Conservation (phyloP, 1,140 invertebrate genomes). For the Stenopsyche tienmushanensis region DNA sequence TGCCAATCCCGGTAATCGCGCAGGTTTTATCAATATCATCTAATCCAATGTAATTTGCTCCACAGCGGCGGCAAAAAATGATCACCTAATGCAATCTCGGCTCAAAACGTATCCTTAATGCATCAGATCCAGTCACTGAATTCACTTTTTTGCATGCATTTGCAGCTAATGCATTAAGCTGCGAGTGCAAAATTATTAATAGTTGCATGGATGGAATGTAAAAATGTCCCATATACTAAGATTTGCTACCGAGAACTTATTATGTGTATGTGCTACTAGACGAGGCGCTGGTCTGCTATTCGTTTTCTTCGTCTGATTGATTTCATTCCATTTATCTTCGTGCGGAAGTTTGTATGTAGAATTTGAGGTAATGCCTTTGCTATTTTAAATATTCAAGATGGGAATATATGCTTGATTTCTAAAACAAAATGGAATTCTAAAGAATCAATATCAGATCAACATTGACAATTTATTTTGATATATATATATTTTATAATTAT, state of each 20-base stretch:
- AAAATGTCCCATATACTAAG: not conserved
- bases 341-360: too few species aligned
- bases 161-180: not conserved
- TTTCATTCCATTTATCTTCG: too few species aligned
- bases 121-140: not conserved
- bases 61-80: not conserved
- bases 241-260: not conserved
- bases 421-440: too few species aligned
- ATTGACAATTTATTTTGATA: too few species aligned
- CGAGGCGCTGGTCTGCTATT: too few species aligned
- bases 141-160: conserved; percentile 20
- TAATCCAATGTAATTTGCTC: conserved; percentile 10
- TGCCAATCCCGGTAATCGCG: too few species aligned
- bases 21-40: conserved; percentile 21
- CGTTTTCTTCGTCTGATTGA: too few species aligned
- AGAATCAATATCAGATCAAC: too few species aligned
- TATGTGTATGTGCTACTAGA: not conserved
- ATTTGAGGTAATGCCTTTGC: too few species aligned
- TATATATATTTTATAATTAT: too few species aligned
- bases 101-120: conserved; percentile 18
- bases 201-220: not conserved
- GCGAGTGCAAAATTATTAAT: not conserved
- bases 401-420: too few species aligned
- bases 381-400: too few species aligned
- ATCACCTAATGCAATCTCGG: conserved; percentile 4